phyloP scores from a whole-genome alignment of 2,113 vertebrate species.

The Ranitomeya imitator region DNA sequence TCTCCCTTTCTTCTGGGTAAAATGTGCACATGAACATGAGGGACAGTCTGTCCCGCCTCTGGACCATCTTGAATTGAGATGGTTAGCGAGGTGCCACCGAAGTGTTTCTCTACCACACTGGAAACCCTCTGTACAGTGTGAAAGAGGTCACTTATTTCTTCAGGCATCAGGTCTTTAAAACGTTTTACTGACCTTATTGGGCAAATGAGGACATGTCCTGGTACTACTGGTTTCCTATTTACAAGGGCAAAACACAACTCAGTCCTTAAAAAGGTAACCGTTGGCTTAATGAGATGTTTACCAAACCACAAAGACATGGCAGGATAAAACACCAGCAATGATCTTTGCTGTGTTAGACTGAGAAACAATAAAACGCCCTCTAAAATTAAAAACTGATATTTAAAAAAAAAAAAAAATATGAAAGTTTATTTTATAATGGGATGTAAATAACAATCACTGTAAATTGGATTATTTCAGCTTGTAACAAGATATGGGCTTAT shows the following conservation, averaged over 20 bases:
- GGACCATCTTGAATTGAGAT: conserved; percentile 81
- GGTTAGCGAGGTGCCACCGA: conserved; percentile 83
- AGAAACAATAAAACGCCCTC: not conserved
- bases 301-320: conserved; percentile 69
- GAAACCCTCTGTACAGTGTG: conserved; percentile 77
- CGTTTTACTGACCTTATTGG: conserved; percentile 82
- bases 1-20: conserved; percentile 81
- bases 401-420: too few relatives aligned
- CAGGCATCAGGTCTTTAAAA: conserved; percentile 80
- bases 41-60: conserved; percentile 60
- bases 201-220: conserved; percentile 86
- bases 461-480: not conserved
- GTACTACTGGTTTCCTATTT: conserved; percentile 78
- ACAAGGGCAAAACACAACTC: conserved; percentile 77
- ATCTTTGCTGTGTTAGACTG: not conserved
- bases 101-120: conserved; percentile 81
- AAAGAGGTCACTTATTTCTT: conserved; percentile 88
- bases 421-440: not conserved
- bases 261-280: conserved; percentile 71
- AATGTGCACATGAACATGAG: conserved; percentile 89
- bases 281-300: conserved; percentile 74
- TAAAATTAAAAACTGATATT: too few relatives aligned
- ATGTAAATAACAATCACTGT: not conserved
- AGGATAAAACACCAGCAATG: not conserved
- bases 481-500: not conserved